Evolutionary conservation across 2,113 vertebrate species (phyloP), one percentile per base, ranked within the genome.

Genomic region (Antennarius striatus): DNA sequence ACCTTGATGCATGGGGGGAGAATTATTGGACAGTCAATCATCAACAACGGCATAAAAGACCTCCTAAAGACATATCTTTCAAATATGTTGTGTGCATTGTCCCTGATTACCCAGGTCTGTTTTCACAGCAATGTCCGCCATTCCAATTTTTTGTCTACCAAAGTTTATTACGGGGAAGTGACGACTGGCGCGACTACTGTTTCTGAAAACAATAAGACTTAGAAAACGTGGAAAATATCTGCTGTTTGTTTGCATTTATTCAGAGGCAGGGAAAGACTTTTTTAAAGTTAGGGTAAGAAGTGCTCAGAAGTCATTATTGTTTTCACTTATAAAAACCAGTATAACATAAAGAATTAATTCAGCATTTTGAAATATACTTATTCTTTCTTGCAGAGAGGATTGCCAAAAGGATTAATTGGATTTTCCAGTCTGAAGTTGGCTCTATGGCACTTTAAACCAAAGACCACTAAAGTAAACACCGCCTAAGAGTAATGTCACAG

Each of bases 1-100:
- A 82, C 80, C 80, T 79, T 30, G 29, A 71, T 63, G 68, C 54
- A 40, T 56, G 54, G 73, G 72, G 61, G 68, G 72, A 74, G 55
- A 65, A 55, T 77, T 70, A 65, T 56, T 69, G 60, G 65, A 68
- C 40, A 30, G 55, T 45, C 73, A 71, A 16, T 17, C 71, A 56
- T 54, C 53, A 66, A 50, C 30, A 3, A 45, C 30, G 70, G 15
- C 36, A 78, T 71, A 52, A 61, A 75, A 73, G 53, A 68, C 8
- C 15, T 2, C 56, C 58, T 66, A 63, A 49, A 36, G 22, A 58
- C 7, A 39, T 43, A 54, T 40, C 32, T 42, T 47, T 56, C 11
- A 29, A 50, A 30, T 53, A 13, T 43, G 15, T 43, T 56, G 43
- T 11, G 28, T 29, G 16, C 15, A 43, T 72, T 13, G 42, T 9